These are phyloP conservation scores for Antechinus flavipes DNA, from an alignment of 2,113 vertebrate genomes.

Conservation along the genomic window DNA sequence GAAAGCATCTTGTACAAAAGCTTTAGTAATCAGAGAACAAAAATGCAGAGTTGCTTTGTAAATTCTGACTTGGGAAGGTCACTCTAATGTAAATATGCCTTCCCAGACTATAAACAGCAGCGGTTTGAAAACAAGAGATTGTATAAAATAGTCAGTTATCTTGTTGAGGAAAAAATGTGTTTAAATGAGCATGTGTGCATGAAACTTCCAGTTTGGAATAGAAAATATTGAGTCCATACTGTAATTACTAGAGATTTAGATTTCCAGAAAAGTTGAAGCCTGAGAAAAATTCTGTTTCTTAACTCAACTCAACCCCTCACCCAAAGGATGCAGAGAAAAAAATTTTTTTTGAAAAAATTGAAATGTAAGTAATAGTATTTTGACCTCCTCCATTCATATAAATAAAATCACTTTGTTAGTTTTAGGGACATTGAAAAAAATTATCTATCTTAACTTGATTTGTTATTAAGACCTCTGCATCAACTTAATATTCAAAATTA, in stretches of 20 bases:
- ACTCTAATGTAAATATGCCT: conserved; percentile 70
- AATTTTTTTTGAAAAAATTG: neutral
- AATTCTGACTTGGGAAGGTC: conserved; percentile 71
- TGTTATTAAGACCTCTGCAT: neutral
- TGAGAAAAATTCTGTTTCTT: conserved; percentile 11
- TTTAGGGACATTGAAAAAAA: conserved; percentile 34
- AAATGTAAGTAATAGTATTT: neutral
- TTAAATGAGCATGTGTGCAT: conserved; percentile 46
- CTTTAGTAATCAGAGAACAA: conserved; percentile 53
- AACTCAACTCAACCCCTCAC: neutral
- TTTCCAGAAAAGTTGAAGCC: conserved; percentile 47
- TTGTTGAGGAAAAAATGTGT: conserved; percentile 43
- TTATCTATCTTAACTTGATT: neutral
- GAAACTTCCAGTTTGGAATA: conserved; percentile 43
- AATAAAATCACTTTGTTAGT: neutral
- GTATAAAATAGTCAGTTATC: conserved; percentile 1
- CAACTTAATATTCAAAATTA: conserved; percentile 44
- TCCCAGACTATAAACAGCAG: conserved; percentile 69
- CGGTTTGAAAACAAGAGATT: conserved; percentile 71
- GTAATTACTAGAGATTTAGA: conserved; percentile 57
- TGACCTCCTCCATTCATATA: neutral
- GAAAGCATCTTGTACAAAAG: conserved; percentile 78
- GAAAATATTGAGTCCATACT: conserved; percentile 23
- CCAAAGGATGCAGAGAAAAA: neutral
- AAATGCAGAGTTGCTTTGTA: conserved; percentile 56